Evolutionary conservation across 2,797 vertebrate genomes (phyloP), one percentile per base, ranked within the genome.

Genomic region (Liparis tanakae): DNA sequence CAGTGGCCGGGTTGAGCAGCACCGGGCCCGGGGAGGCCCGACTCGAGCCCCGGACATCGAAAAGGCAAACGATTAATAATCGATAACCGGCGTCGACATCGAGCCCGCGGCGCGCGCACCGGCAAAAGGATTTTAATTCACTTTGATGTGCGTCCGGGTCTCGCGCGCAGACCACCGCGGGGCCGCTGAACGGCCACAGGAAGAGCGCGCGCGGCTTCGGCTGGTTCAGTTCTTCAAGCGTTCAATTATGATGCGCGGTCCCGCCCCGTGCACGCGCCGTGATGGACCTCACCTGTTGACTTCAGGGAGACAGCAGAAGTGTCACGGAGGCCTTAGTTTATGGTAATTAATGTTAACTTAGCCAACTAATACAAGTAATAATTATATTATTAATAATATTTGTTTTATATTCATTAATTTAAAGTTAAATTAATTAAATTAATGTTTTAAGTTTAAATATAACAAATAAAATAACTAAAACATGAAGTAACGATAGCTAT

Each of bases 51-150:
- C 1, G 51, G n/a, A 34, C 34, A 82, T 79, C 82, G 87, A 88
- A 91, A 58, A 43, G 20, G 3, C 18, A 10, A 87, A 92, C 14
- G 60, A 83, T 92, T 92, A 79, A 44, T 18, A 5, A 13, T 4
- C 57, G 4, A 33, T 56, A 81, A 70, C 72, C 12, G 1, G 5
- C 1, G n/a, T 8, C 12, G 39, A 10, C 1, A 3, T 1, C 0
- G 39, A 36, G 0, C 39, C 2, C 1, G 12, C 6, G 15, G 20
- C 1, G 1, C 34, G 6, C 30, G 34, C 64, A 0, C 6, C 14
- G 2, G 1, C 1, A 0, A 5, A 76, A 17, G 33, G n/a, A 86
- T 66, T 61, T 88, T 70, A 90, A 89, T 87, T 85, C 85, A 12
- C 3, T 0, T 4, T 15, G 6, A 79, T 34, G 6, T 9, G 65